Evolutionary conservation across 1,140 invertebrate species (phyloP).

Genomic region (Eubasilissa regina): DNA sequence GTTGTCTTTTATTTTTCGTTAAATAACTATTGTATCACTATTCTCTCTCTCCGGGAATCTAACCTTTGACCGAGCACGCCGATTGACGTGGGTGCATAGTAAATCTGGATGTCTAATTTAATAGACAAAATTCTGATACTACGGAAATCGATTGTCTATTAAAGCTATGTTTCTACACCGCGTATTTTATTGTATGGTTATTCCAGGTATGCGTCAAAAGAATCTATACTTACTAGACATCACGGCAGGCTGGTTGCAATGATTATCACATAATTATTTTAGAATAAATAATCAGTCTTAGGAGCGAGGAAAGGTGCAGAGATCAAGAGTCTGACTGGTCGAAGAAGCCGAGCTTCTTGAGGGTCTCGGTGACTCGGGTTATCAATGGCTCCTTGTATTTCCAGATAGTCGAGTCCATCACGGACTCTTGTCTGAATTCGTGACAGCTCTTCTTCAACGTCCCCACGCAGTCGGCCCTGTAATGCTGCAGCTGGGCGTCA

Average conservation of each 20-base stretch:
- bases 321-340: conserved; percentile 55
- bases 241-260: conserved; percentile 26
- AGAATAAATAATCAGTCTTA: conserved; percentile 53
- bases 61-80: no score
- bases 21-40: no score
- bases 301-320: conserved; percentile 8
- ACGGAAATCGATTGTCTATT: no score
- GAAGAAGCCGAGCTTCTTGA: conserved; percentile 84
- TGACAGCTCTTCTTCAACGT: conserved; percentile 90
- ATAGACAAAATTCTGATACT: no score
- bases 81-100: no score
- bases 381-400: conserved; percentile 86
- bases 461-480: conserved; percentile 92
- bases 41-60: no score
- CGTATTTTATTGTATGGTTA: no score
- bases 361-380: conserved; percentile 78
- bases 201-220: no score
- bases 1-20: no score
- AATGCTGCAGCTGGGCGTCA: conserved; percentile 93
- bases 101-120: no score
- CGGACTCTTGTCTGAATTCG: conserved; percentile 86
- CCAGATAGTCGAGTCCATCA: conserved; percentile 91
- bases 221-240: conserved; percentile 21
- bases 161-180: no score
- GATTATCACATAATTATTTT: conserved; percentile 46